Conservation (phyloP, 2,113 vertebrate genomes). For the human region DNA sequence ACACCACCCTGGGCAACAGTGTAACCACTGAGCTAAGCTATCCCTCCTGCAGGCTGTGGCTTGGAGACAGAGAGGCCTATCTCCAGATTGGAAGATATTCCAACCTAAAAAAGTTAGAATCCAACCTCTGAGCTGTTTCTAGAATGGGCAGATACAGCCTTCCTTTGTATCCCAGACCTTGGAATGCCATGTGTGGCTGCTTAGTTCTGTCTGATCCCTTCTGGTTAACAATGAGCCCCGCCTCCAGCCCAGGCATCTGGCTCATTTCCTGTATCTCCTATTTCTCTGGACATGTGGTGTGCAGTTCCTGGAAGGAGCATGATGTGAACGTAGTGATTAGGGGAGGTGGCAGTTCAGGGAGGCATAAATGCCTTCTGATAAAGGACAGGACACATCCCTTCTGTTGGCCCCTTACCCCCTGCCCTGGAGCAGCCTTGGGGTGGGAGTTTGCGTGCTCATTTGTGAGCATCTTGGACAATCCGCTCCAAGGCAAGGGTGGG, state of each 20-base stretch:
- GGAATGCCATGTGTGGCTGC: conserved; percentile 48
- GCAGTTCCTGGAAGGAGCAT: conserved; percentile 55
- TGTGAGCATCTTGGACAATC: not conserved
- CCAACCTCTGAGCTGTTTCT: not conserved
- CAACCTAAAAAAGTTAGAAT: not conserved
- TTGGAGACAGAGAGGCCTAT: not conserved
- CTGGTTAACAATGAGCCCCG: conserved; percentile 61
- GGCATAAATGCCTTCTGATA: not conserved
- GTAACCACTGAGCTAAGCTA: not conserved
- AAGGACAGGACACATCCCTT: not conserved
- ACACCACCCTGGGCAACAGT: too few species aligned
- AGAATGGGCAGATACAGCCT: conserved; percentile 47
- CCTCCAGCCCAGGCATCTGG: conserved; percentile 67
- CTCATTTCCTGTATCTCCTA: conserved; percentile 72
- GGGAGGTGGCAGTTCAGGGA: not conserved
- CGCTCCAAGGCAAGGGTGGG: not conserved
- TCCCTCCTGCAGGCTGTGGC: not conserved
- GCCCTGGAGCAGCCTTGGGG: not conserved
- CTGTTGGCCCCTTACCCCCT: not conserved
- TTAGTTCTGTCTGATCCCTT: conserved; percentile 47
- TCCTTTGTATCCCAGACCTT: conserved; percentile 56
- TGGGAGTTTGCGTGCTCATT: not conserved
- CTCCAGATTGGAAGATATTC: not conserved
- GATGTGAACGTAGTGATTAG: conserved; percentile 34
- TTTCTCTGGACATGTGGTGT: conserved; percentile 66